Conservation (phyloP, 2,888 invertebrate genomes). For the Nowickia ferox region DNA sequence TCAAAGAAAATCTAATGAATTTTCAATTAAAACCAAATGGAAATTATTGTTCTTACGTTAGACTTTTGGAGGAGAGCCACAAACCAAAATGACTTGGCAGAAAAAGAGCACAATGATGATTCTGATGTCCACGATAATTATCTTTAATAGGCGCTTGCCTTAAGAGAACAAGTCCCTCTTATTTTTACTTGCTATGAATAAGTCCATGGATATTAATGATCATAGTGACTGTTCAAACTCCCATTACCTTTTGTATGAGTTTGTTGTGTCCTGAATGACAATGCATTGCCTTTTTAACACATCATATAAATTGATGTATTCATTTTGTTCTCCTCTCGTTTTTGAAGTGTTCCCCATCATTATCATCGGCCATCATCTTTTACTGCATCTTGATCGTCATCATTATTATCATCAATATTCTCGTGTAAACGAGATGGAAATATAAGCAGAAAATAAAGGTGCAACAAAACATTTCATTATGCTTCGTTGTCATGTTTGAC, state of each 20-base stretch:
- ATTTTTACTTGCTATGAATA: not conserved
- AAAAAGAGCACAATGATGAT: not conserved
- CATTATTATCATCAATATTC: slow-evolving; percentile 38
- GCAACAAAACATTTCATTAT: slow-evolving; percentile 64
- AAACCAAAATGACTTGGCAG: slow-evolving; percentile 53
- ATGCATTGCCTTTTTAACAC: slow-evolving; percentile 72
- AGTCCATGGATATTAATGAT: slow-evolving; percentile 46
- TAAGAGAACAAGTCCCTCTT: slow-evolving; percentile 42
- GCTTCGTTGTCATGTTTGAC: slow-evolving; percentile 48
- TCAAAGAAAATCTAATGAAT: slow-evolving; percentile 64
- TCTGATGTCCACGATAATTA: slow-evolving; percentile 41
- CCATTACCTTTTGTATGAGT: slow-evolving; percentile 27
- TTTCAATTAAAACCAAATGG: slow-evolving; percentile 42
- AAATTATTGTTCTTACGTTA: not conserved
- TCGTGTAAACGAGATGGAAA: slow-evolving; percentile 44
- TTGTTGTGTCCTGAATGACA: slow-evolving; percentile 49
- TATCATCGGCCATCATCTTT: slow-evolving; percentile 54
- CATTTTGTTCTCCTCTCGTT: slow-evolving; percentile 62
- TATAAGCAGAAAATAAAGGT: slow-evolving; percentile 50
- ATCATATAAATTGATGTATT: slow-evolving; percentile 72
- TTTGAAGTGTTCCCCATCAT: slow-evolving; percentile 53
- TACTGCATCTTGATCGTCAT: slow-evolving; percentile 40
- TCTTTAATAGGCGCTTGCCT: slow-evolving; percentile 62
- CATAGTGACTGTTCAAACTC: slow-evolving; percentile 62
- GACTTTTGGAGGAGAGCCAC: slow-evolving; percentile 9